Evolutionary conservation across 2,113 vertebrate genomes (phyloP).

Genomic region (Ceratotherium simum): DNA sequence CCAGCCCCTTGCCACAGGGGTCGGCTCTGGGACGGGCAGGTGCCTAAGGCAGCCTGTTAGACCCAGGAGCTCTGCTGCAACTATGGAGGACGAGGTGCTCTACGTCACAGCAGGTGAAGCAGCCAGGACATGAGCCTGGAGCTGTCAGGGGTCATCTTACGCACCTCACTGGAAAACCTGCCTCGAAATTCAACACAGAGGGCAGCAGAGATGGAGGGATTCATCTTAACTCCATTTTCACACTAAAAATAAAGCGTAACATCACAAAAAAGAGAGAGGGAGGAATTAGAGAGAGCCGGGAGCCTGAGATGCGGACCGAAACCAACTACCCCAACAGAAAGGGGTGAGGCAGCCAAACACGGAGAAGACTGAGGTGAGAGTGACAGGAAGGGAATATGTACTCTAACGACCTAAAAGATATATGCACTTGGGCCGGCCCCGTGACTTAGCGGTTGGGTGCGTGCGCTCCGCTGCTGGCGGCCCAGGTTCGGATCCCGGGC

Average conservation of each 20-base stretch:
- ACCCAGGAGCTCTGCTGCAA: not conserved
- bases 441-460: too few relatives aligned
- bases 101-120: not conserved
- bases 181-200: not conserved
- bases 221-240: not conserved
- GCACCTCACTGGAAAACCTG: not conserved
- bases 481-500: too few relatives aligned
- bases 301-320: not conserved
- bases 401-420: accelerated
- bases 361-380: accelerated
- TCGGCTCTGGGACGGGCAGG: not conserved
- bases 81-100: not conserved
- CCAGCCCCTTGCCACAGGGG: not conserved
- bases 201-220: not conserved
- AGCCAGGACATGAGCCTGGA: not conserved
- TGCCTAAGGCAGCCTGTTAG: not conserved
- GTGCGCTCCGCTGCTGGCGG: too few relatives aligned
- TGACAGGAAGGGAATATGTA: accelerated
- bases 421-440: too few relatives aligned
- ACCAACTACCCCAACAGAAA: not conserved
- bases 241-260: not conserved
- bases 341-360: accelerated
- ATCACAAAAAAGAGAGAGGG: not conserved
- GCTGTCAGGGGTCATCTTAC: not conserved
- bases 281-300: not conserved